Conservation (phyloP, 2,888 invertebrate genomes). For the Dendrolimus pini region DNA sequence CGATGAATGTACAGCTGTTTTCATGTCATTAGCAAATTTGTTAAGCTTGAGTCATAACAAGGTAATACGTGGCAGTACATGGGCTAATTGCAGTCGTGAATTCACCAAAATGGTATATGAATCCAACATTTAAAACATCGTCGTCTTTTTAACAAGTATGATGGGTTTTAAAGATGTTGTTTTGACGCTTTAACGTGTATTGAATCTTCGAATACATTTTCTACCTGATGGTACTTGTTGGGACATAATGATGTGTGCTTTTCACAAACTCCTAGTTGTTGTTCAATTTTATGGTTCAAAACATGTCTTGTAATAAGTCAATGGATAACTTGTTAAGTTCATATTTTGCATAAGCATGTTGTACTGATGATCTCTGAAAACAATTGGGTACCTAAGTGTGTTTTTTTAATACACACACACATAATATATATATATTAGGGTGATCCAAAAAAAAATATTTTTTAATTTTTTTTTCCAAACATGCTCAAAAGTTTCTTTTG, state of each 20-base stretch:
- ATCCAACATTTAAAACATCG: constrained; percentile 23
- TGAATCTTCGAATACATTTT: background rate
- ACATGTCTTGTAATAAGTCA: too few relatives aligned
- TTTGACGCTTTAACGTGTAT: constrained; percentile 6
- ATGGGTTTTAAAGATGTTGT: constrained; percentile 20
- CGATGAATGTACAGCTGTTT: background rate
- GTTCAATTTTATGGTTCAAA: too few relatives aligned
- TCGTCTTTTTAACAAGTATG: constrained; percentile 20
- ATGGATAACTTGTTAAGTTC: too few relatives aligned
- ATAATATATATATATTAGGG: too few relatives aligned
- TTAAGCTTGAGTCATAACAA: constrained; percentile 18
- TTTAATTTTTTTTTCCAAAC: too few relatives aligned
- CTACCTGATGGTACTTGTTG: background rate
- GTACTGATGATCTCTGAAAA: too few relatives aligned
- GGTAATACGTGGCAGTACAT: background rate
- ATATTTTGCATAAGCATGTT: too few relatives aligned
- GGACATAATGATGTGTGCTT: background rate
- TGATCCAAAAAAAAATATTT: too few relatives aligned
- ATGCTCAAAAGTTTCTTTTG: too few relatives aligned
- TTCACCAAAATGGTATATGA: constrained; percentile 25
- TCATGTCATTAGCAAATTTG: constrained; percentile 21
- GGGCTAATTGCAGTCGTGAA: constrained; percentile 20
- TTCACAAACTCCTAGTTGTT: background rate
- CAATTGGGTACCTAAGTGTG: too few relatives aligned
- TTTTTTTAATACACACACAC: too few relatives aligned